Evolutionary conservation across 2,797 vertebrate genomes (phyloP).

Genomic region (Apogon hyalosoma): DNA sequence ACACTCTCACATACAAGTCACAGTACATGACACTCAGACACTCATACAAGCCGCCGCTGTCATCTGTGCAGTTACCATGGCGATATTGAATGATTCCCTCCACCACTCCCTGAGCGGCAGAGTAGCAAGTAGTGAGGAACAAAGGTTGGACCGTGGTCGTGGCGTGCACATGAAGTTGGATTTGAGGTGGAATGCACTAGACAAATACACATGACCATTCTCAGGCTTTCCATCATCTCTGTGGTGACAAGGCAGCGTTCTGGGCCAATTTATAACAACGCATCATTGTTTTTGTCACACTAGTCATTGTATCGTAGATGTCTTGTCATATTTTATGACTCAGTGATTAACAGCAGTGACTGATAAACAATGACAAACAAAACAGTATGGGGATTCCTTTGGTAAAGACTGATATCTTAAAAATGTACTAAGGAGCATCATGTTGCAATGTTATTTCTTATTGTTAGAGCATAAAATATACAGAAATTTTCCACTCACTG

Average conservation of each 20-base stretch:
- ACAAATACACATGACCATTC: background rate
- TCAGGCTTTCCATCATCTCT: conserved; percentile 16
- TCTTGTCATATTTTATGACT: conserved; percentile 26
- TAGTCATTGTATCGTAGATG: conserved; percentile 14
- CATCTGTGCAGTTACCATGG: conserved; percentile 61
- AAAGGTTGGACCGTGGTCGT: conserved; percentile 45
- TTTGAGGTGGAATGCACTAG: background rate
- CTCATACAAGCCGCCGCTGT: conserved; percentile 13
- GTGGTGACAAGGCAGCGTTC: conserved; percentile 4
- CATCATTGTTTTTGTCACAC: conserved; percentile 36
- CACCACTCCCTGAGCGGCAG: conserved; percentile 16
- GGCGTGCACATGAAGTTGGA: conserved; percentile 26
- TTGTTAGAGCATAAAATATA: too few relatives aligned
- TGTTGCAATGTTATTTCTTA: conserved; percentile 1
- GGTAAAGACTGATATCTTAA: background rate
- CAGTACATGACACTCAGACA: conserved; percentile 18
- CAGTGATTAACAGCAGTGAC: conserved; percentile 15
- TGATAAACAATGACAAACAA: conserved; percentile 20
- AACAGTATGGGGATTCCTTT: background rate
- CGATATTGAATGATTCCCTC: conserved; percentile 50
- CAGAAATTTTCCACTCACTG: background rate
- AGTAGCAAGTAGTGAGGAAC: conserved; percentile 10
- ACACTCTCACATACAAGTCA: background rate
- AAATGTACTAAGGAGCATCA: background rate
- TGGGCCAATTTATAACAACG: conserved; percentile 10